Percentiles rank a stretch among this genome's conserved stretches.
Conservation (phyloP, 1,140 invertebrate species). For the Heliothis subflexa region DNA sequence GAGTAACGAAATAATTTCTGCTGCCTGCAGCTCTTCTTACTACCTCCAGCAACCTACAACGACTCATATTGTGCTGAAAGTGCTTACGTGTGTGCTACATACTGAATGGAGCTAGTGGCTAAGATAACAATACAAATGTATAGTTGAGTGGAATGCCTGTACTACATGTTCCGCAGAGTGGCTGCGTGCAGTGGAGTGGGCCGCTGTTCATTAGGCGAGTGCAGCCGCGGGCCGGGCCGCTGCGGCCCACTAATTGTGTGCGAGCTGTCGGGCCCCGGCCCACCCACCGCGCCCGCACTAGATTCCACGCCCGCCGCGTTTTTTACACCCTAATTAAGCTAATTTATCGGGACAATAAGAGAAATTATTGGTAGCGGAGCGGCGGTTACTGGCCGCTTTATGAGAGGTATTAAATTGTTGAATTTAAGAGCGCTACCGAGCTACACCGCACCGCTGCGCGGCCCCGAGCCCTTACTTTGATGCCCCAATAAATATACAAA, state of each 20-base stretch:
- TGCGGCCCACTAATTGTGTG: constrained; percentile 57
- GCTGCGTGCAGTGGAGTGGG: background rate
- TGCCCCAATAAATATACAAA: constrained; percentile 75
- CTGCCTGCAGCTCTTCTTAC: too few relatives aligned
- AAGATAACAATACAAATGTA: too few relatives aligned
- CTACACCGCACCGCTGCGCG: constrained; percentile 62
- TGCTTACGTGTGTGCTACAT: too few relatives aligned
- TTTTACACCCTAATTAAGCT: constrained; percentile 84
- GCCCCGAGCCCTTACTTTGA: constrained; percentile 54
- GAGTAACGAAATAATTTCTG: too few relatives aligned
- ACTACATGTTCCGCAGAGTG: background rate
- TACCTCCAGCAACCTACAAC: too few relatives aligned
- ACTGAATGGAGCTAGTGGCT: background rate
- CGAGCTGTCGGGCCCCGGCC: constrained; percentile 45
- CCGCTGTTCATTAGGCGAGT: too few relatives aligned
- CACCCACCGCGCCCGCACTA: constrained; percentile 75
- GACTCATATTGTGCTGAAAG: too few relatives aligned
- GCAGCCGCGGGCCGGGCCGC: constrained; percentile 10
- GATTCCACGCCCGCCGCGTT: constrained; percentile 73
- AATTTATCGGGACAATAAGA: constrained; percentile 84
- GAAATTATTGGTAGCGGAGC: constrained; percentile 73
- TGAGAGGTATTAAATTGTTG: constrained; percentile 78
- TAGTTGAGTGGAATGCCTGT: too few relatives aligned
- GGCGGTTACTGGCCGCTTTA: constrained; percentile 74
- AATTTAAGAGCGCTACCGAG: constrained; percentile 77